Conservation (phyloP, 2,113 vertebrate genomes). For the Ariopsis seemanni region DNA sequence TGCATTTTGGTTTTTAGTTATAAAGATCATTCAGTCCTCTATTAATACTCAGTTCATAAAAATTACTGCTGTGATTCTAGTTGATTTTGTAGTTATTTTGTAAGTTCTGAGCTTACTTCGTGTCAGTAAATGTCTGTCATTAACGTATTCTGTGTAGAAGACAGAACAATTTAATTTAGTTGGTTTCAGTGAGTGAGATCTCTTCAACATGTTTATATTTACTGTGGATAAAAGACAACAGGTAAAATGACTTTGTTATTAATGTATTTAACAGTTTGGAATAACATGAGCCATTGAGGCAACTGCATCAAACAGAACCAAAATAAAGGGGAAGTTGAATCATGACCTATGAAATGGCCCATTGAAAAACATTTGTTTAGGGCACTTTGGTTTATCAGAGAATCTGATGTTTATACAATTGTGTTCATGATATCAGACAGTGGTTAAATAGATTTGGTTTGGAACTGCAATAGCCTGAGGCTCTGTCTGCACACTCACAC, state of each 20-base stretch:
- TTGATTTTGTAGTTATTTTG: neutral
- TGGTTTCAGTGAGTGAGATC: neutral
- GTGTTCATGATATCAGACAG: neutral
- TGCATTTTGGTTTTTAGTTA: neutral
- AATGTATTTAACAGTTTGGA: too few relatives aligned
- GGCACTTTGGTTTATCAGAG: neutral
- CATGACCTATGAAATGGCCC: neutral
- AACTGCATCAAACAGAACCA: neutral
- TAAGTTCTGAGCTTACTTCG: neutral
- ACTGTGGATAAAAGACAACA: neutral
- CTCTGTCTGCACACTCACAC: neutral
- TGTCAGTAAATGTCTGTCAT: neutral
- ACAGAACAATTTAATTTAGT: neutral
- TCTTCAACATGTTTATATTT: neutral
- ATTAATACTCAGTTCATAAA: neutral
- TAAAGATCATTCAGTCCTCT: neutral
- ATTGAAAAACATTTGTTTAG: neutral
- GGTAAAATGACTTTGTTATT: neutral
- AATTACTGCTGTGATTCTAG: neutral
- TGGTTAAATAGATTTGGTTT: neutral
- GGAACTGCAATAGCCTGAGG: neutral
- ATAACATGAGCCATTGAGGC: too few relatives aligned
- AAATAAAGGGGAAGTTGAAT: neutral
- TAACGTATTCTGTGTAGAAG: neutral
- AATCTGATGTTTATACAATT: neutral